Percentiles rank a stretch among this genome's conserved stretches.
These are phyloP conservation scores for Andrena minutula DNA, from an alignment of 2,888 invertebrate species.

Conservation along the genomic window DNA sequence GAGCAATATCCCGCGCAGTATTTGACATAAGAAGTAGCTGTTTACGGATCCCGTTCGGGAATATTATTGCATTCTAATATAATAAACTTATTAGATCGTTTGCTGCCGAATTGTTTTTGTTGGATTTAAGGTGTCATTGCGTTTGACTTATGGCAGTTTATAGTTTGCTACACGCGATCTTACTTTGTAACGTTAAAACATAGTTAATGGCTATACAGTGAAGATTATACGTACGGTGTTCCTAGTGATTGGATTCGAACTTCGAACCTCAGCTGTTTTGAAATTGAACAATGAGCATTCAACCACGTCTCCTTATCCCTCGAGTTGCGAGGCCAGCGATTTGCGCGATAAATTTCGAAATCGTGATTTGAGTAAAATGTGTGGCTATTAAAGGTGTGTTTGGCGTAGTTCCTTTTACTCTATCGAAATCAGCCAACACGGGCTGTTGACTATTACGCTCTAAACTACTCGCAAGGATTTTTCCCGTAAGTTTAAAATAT, in stretches of 20 bases:
- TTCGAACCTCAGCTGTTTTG: background rate
- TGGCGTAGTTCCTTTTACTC: background rate
- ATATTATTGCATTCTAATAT: background rate
- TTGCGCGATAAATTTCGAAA: constrained; percentile 4
- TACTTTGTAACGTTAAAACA: background rate
- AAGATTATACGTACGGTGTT: background rate
- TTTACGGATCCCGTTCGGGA: background rate
- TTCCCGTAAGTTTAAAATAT: constrained; percentile 31
- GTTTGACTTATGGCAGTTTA: too few relatives aligned
- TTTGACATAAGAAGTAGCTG: background rate
- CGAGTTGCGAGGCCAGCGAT: constrained; percentile 10
- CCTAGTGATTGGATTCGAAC: too few relatives aligned
- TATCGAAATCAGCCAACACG: background rate
- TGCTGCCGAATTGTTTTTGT: background rate
- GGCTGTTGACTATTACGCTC: background rate
- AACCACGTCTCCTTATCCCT: background rate
- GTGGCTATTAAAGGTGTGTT: background rate
- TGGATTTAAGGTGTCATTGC: background rate
- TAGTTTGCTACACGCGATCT: background rate
- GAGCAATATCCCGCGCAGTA: background rate
- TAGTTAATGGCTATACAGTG: background rate
- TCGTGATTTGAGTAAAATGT: constrained; percentile 30
- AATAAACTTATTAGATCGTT: background rate
- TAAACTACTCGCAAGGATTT: background rate
- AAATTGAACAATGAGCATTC: constrained; percentile 35